Evolutionary conservation across 2,797 vertebrate genomes (phyloP).

Genomic region (Ambastaia sidthimunki): DNA sequence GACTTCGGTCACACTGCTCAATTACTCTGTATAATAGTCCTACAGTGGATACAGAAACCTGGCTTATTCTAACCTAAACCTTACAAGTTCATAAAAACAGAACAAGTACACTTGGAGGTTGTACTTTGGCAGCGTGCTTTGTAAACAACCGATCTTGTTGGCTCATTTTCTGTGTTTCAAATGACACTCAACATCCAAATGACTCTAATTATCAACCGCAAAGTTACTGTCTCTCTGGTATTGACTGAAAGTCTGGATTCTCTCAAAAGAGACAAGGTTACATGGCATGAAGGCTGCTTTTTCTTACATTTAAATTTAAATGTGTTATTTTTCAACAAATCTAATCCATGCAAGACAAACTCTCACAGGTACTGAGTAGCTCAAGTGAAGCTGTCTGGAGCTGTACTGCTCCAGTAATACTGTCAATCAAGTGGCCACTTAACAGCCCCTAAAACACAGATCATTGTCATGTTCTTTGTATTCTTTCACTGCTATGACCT

Average conservation of each 20-base stretch:
- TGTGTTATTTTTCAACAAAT: background rate
- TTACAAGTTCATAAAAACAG: background rate
- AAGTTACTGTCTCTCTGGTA: background rate
- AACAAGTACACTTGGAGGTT: background rate
- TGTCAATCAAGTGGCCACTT: conserved; percentile 1
- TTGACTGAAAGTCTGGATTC: background rate
- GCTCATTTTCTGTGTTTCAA: conserved; percentile 8
- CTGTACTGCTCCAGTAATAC: background rate
- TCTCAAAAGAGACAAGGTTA: background rate
- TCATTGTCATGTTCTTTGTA: conserved; percentile 1
- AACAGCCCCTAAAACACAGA: background rate
- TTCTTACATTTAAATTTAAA: conserved; percentile 20
- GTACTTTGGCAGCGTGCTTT: background rate
- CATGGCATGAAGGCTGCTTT: background rate
- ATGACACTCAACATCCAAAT: conserved; percentile 11
- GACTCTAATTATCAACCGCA: conserved; percentile 16
- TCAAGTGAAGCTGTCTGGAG: background rate
- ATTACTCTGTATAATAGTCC: no score
- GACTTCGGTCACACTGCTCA: background rate
- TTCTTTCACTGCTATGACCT: background rate
- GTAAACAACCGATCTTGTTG: conserved; percentile 24
- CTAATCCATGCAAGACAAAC: background rate
- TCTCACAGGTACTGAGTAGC: background rate
- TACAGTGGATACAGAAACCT: no score
- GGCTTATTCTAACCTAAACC: background rate